These are phyloP conservation scores for Tyrophagus putrescentiae DNA, from an alignment of 1,140 invertebrate species.

Conservation along the genomic window DNA sequence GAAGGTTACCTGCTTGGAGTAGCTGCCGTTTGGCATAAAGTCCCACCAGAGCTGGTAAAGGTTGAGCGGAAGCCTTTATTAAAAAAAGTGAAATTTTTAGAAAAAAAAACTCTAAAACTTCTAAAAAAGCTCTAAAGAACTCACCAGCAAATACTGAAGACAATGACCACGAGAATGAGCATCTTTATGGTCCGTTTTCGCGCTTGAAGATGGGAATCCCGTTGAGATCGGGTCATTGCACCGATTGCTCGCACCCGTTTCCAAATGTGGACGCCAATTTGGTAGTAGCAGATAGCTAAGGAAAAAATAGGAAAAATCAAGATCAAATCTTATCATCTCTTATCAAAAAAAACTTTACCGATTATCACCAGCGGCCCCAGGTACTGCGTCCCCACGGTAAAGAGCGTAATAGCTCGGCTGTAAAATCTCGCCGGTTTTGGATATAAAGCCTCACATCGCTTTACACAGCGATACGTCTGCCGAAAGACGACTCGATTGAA, in stretches of 20 bases:
- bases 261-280: constrained; percentile 19
- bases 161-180: constrained; percentile 12
- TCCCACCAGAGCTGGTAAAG: not conserved
- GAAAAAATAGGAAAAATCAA: not conserved
- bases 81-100: too few relatives aligned
- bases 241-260: constrained; percentile 16
- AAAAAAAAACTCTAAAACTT: too few relatives aligned
- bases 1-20: not conserved
- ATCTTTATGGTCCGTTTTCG: constrained; percentile 15
- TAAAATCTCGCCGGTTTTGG: too few relatives aligned
- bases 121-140: too few relatives aligned
- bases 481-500: constrained; percentile 39
- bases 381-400: not conserved
- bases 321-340: not conserved
- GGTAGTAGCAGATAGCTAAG: constrained; percentile 7
- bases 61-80: not conserved
- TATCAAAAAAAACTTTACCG: not conserved
- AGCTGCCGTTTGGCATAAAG: constrained; percentile 2
- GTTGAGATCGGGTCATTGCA: constrained; percentile 14
- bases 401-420: too few relatives aligned
- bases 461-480: not conserved
- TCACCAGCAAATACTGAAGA: constrained; percentile 11
- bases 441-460: constrained; percentile 11
- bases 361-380: not conserved
- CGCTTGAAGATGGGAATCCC: not conserved